phyloP scores from a whole-genome alignment of 2,113 vertebrate species.

The Scolopax mira region DNA sequence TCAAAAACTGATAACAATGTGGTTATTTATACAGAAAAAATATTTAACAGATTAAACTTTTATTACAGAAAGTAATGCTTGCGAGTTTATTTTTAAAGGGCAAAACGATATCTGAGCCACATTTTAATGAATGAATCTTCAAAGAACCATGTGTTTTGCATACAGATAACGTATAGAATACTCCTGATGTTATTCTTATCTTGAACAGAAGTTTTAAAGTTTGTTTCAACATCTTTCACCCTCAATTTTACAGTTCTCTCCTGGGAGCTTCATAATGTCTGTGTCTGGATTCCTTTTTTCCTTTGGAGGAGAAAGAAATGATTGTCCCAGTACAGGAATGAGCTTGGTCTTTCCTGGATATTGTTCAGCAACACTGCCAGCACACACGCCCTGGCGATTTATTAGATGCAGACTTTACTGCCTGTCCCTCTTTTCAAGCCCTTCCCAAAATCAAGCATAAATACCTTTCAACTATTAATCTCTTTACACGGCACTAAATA shows the following conservation, averaged over 20 bases:
- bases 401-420: background rate
- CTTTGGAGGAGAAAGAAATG: conserved; percentile 50
- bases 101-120: background rate
- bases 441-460: background rate
- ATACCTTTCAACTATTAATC: background rate
- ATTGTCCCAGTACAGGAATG: conserved; percentile 37
- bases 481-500: background rate
- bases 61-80: conserved; percentile 10
- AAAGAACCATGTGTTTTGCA: background rate
- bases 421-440: background rate
- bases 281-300: conserved; percentile 22
- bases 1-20: background rate
- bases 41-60: conserved; percentile 41
- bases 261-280: conserved; percentile 27
- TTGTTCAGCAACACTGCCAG: conserved; percentile 22
- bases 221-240: conserved; percentile 47
- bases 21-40: conserved; percentile 41
- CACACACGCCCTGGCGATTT: background rate
- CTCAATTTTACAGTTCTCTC: conserved; percentile 11
- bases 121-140: conserved; percentile 9
- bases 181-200: conserved; percentile 8
- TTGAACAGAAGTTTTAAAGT: conserved; percentile 8
- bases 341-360: conserved; percentile 52
- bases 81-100: conserved; percentile 45
- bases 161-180: background rate